phyloP scores from a whole-genome alignment of 2,888 invertebrate genomes.

The Koerneria pararmatus region DNA sequence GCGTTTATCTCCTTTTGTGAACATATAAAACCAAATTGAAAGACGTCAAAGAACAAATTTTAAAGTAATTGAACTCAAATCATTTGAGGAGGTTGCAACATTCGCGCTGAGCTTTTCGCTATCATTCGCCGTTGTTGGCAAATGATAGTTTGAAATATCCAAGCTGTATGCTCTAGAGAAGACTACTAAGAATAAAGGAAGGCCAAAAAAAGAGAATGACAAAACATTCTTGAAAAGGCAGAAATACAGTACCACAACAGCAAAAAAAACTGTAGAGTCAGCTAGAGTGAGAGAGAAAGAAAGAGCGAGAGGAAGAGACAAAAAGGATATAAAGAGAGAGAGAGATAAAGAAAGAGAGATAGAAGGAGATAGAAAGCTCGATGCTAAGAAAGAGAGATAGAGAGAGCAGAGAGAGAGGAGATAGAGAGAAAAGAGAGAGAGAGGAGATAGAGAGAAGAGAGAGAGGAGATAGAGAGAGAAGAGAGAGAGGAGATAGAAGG shows the following conservation, averaged over 20 bases:
- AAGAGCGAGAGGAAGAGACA: neutral
- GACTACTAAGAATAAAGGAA: no score
- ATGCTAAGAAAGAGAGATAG: slow-evolving; percentile 25
- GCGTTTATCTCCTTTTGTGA: no score
- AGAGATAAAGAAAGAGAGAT: slow-evolving; percentile 3
- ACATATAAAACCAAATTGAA: no score
- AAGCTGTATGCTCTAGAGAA: no score
- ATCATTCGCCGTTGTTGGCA: no score
- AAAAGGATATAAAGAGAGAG: neutral
- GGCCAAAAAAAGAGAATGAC: no score
- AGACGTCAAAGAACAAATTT: no score
- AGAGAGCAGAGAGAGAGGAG: slow-evolving; percentile 9
- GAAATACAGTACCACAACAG: neutral
- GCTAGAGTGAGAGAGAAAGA: neutral
- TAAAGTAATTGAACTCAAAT: no score
- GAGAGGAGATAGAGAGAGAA: slow-evolving; percentile 21
- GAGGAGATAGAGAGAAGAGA: slow-evolving; percentile 20
- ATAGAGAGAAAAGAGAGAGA: neutral
- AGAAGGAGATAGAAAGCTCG: slow-evolving; percentile 11
- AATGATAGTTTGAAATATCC: no score
- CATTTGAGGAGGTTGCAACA: no score
- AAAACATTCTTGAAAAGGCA: neutral
- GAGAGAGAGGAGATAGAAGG: slow-evolving; percentile 2
- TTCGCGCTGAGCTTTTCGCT: no score
- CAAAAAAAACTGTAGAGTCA: neutral